Conservation (phyloP, 2,888 invertebrate species). For the Steinernema hermaphroditum region DNA sequence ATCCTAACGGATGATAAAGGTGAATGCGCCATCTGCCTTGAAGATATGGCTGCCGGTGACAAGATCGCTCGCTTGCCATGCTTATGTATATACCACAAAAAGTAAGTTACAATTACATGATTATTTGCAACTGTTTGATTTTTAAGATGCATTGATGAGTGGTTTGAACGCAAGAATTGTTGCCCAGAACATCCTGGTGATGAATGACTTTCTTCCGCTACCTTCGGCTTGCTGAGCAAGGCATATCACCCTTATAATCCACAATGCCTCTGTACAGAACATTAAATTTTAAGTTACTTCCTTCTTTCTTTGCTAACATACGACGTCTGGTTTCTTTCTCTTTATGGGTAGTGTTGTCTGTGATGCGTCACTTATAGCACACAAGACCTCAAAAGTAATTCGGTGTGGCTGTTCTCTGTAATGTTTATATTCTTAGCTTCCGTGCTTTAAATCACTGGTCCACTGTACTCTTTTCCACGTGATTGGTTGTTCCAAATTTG, state of each 20-base stretch:
- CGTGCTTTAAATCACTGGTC: constrained; percentile 8
- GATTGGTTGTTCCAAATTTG: background rate
- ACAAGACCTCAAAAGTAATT: background rate
- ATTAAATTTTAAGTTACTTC: too few relatives aligned
- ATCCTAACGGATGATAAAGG: constrained; percentile 92
- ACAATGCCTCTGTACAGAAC: background rate
- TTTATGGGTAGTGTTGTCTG: constrained; percentile 7
- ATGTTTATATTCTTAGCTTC: too few relatives aligned
- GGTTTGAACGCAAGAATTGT: constrained; percentile 97
- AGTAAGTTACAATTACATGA: constrained; percentile 72
- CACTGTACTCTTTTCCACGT: background rate
- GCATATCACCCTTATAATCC: constrained; percentile 3
- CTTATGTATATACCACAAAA: constrained; percentile 98
- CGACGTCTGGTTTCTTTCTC: background rate
- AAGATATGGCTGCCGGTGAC: constrained; percentile 91
- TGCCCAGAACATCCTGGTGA: constrained; percentile 98
- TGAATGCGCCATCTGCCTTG: constrained; percentile 97
- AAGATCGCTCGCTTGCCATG: constrained; percentile 97
- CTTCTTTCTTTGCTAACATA: background rate
- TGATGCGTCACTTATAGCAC: background rate
- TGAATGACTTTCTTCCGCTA: constrained; percentile 59
- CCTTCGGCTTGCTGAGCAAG: background rate
- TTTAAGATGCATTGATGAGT: constrained; percentile 94
- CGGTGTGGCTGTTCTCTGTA: constrained; percentile 1
- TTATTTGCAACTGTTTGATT: constrained; percentile 39